Conservation (phyloP, 2,113 vertebrate genomes). For the Ophthalmolycus amberensis region DNA sequence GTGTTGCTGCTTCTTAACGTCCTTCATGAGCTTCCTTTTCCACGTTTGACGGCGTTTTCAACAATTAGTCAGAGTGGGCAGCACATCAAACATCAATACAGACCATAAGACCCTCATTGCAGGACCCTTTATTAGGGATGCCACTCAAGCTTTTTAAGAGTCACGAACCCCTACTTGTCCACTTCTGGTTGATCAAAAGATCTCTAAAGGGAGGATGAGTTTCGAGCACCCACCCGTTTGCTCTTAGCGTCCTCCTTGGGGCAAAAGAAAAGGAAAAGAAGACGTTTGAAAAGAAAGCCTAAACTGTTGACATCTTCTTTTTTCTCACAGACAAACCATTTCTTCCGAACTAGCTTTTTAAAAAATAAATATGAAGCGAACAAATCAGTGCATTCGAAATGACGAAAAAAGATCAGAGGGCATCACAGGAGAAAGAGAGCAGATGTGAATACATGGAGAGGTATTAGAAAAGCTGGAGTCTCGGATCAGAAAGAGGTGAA, state of each 20-base stretch:
- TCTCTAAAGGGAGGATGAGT: not conserved
- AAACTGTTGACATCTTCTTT: not conserved
- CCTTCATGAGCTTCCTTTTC: not conserved
- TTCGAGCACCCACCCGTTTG: conserved; percentile 73
- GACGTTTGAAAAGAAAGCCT: conserved; percentile 16
- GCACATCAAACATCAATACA: not conserved
- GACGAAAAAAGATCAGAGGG: not conserved
- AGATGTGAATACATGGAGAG: not conserved
- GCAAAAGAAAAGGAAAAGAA: conserved; percentile 25
- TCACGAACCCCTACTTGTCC: not conserved
- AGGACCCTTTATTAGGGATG: not conserved
- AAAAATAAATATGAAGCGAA: not conserved
- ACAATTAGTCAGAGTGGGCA: not conserved
- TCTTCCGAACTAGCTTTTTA: not conserved
- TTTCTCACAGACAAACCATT: not conserved
- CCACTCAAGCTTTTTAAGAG: not conserved
- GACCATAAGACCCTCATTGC: not conserved
- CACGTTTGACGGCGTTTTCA: not conserved
- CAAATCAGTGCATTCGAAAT: not conserved
- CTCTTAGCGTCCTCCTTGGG: conserved; percentile 64
- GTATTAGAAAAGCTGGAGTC: not conserved
- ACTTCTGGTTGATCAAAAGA: not conserved
- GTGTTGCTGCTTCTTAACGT: not conserved
- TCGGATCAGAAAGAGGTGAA: not conserved
- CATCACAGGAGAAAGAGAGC: not conserved